phyloP scores from a whole-genome alignment of 23 tunicate genomes.

The Aplidium turbinatum region DNA sequence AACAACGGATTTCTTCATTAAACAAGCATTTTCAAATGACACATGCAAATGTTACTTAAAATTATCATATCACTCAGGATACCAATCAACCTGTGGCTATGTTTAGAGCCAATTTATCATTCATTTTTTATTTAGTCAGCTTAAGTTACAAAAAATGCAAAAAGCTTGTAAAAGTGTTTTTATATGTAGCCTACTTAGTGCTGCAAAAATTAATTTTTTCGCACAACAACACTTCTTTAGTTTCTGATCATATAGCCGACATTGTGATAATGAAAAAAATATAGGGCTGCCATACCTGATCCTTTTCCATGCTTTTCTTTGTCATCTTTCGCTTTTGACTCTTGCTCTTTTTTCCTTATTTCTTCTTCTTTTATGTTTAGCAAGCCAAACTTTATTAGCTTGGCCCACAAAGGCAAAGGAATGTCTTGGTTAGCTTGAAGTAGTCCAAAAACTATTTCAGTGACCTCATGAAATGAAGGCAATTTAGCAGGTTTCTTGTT shows the following conservation, averaged over 20 bases:
- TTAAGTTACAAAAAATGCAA: too few species aligned
- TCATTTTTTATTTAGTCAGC: too few species aligned
- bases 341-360: conserved; percentile 56
- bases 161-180: background rate
- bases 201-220: too few species aligned
- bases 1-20: too few species aligned
- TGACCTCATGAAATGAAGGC: conserved; percentile 76
- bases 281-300: conserved; percentile 42
- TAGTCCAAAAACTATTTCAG: conserved; percentile 56
- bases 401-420: conserved; percentile 86
- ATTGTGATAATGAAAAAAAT: background rate
- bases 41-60: too few species aligned
- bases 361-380: conserved; percentile 66
- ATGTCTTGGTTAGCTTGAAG: conserved; percentile 67
- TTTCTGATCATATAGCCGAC: too few species aligned
- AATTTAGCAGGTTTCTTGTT: conserved; percentile 62
- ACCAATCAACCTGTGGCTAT: too few species aligned
- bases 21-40: too few species aligned
- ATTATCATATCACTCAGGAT: too few species aligned
- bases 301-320: conserved; percentile 69
- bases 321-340: conserved; percentile 52
- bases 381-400: conserved; percentile 81
- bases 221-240: too few species aligned
- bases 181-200: background rate
- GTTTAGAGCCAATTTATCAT: too few species aligned